Evolutionary conservation across 2,113 vertebrate genomes (phyloP).

Genomic region (Neolamprologus toae): DNA sequence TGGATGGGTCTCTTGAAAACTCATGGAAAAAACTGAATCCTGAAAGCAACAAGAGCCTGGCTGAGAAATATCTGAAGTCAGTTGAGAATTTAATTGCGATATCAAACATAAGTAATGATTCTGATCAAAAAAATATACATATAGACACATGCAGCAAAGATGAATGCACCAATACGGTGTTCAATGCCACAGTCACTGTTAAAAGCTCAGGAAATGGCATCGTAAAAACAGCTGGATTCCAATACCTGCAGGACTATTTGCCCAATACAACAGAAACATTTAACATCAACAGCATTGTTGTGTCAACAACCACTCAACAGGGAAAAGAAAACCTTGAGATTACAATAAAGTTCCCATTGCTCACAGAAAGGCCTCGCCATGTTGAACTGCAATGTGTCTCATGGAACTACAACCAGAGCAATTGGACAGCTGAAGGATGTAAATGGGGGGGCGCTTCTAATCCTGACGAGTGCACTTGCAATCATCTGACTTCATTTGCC

Average conservation of each 20-base stretch:
- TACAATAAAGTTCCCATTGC: constrained; percentile 49
- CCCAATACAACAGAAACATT: accelerated
- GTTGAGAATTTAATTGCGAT: constrained; percentile 65
- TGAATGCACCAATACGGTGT: neutral
- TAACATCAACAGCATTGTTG: constrained; percentile 54
- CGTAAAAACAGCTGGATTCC: constrained; percentile 54
- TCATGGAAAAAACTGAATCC: accelerated
- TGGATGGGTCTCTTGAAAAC: neutral
- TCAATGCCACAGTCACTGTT: accelerated
- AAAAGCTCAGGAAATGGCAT: accelerated
- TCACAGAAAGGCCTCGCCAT: neutral
- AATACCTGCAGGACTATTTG: constrained; percentile 62
- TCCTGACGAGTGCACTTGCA: constrained; percentile 59
- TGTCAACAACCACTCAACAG: constrained; percentile 54
- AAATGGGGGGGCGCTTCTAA: neutral
- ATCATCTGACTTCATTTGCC: constrained; percentile 81
- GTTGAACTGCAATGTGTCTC: constrained; percentile 62
- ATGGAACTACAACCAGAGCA: constrained; percentile 46
- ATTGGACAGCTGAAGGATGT: neutral
- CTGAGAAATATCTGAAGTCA: constrained; percentile 62
- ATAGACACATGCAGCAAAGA: accelerated
- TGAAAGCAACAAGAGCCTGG: neutral
- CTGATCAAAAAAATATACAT: constrained; percentile 2
- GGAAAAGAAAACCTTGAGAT: accelerated
- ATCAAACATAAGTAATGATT: neutral